Base-by-base conservation (phyloP, 1,140 invertebrate genomes). In the Drosophila tropicalis region DNA sequence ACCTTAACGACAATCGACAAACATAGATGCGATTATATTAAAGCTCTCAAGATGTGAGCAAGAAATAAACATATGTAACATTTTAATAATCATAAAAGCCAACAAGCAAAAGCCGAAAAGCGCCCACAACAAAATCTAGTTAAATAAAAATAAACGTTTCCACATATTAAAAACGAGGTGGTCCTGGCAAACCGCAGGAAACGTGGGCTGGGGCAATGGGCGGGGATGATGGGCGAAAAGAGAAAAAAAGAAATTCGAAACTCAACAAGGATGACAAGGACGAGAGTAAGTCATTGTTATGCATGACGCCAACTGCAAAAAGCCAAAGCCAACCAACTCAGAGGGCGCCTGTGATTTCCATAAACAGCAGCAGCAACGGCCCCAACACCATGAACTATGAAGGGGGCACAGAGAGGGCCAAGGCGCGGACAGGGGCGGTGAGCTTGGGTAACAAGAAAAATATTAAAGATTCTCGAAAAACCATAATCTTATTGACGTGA, bases 401-500 rank as follows among this genome's bases (percentile, higher is more conserved):
- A 9, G 19, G 22, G 7, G 19, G 10, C 4, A 13, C 10, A 3
- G 15, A 1, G 5, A 1, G 51, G 9, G 7, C 9, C 0, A 29
- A 0, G 29, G 29, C 5, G 29, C 0, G 29, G 29, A 29, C 29
- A 29, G 29, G 29, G 41, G 9, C 19, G 36, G 17, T 3, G 29
- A 32, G 54, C 22, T 13, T 40, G 19, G 63, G 67, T 68, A 67
- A 83, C 60, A 74, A 71, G 79, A 77, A 77, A 83, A 87, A 87
- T 87, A 87, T 87, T 87, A 87, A 87, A 87, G 84, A 87, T 87
- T 87, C 84, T 89, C 56, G 62, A 89, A 87, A 51, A 89, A 87
- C 87, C 87, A 90, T 90, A 90, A 90, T 90, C 87, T 87, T 90
- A 90, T 90, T 90, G 87, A 90, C 87, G 87, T 90, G 87, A 90